Base-by-base conservation (phyloP, 1,140 invertebrate species). In the Lordiphosa stackelbergi region DNA sequence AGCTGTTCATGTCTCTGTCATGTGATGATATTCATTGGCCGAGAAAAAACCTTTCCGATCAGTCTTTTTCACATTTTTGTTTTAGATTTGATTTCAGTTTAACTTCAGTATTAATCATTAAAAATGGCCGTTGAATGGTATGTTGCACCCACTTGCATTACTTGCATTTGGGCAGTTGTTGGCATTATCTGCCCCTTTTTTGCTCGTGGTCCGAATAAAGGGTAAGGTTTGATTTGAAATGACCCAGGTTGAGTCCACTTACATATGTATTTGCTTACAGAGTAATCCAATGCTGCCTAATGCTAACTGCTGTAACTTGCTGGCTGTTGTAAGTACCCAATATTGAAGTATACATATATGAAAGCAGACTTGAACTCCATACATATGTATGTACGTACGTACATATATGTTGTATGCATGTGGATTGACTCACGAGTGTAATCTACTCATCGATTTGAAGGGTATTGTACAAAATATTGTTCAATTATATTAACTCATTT, bases 151-250 rank as follows among this genome's bases (percentile, higher is more conserved):
- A 88, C 94, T 24, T 88, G 96, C 72, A 93, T 97, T 73, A 96
- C 95, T 6, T 89, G 91, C 24, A 88, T 97, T 42, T 97, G 95
- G 95, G 94, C 91, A 51, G 90, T 92, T 6, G 92, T 97, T 48
- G 96, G 96, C 41, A 93, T 95, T 62, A 92, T 94, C 10, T 89
- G 95, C 57, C 96, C 95, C 7, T 92, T 96, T 85, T 91, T 96
- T 65, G 95, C 95, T 12, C 95, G 95, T 88, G 94, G 95, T 53
- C 94, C 94, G 13, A 96, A 97, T 88, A 92, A 94, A 89, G 95
- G 85, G 85, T 86, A 59, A 78, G 68, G 58, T 34, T 28, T 60
- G 36, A 45, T 42, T 31, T 46, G n/a, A 11, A 35, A 53, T 48
- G 4, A 4, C 16, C n/a, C n/a, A n/a, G n/a, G n/a, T n/a, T n/a